Evolutionary conservation across 1,140 invertebrate genomes (phyloP).

Genomic region (Berghia stephanieae): DNA sequence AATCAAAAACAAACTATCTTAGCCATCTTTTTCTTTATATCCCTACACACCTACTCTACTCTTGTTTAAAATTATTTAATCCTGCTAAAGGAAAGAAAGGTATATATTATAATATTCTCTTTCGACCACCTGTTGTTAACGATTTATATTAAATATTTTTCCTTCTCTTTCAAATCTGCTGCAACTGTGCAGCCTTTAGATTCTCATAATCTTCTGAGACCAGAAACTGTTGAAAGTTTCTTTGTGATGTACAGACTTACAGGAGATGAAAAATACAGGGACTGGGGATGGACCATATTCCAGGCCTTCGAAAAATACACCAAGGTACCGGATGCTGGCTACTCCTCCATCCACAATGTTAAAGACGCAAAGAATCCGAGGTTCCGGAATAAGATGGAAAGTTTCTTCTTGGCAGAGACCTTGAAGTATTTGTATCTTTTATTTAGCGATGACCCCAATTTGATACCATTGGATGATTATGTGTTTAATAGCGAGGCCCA

Average conservation of each 20-base stretch:
- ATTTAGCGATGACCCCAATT: conserved; percentile 88
- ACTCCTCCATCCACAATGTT: conserved; percentile 93
- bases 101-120: too few relatives aligned
- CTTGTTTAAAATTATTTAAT: too few relatives aligned
- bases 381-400: conserved; percentile 77
- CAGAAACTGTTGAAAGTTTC: conserved; percentile 97
- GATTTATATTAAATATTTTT: not conserved
- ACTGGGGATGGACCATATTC: conserved; percentile 96
- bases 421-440: conserved; percentile 98
- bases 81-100: too few relatives aligned
- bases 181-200: conserved; percentile 87
- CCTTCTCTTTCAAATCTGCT: conserved; percentile 25
- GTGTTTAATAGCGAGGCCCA: conserved; percentile 99
- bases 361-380: conserved; percentile 74
- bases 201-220: conserved; percentile 94
- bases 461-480: conserved; percentile 93
- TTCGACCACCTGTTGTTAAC: too few relatives aligned
- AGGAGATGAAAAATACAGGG: conserved; percentile 93
- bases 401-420: conserved; percentile 97
- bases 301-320: conserved; percentile 89
- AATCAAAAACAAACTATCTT: too few relatives aligned
- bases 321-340: conserved; percentile 84
- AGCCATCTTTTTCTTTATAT: too few relatives aligned
- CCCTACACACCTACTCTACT: too few relatives aligned
- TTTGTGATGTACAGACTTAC: conserved; percentile 96